phyloP scores from a whole-genome alignment of 2,113 vertebrate species.

The Macaca fascicularis region DNA sequence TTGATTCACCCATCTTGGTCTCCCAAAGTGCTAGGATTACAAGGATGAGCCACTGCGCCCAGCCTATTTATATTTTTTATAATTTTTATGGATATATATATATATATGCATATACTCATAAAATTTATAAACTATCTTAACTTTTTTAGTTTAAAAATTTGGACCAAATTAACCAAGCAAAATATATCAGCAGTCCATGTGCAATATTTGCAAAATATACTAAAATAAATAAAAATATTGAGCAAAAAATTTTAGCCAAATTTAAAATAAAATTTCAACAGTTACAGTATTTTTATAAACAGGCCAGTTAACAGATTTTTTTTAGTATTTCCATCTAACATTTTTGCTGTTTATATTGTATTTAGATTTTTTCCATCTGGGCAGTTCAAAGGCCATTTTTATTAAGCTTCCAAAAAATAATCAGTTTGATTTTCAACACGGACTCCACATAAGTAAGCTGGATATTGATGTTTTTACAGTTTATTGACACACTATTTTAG shows the following conservation, averaged over 20 bases:
- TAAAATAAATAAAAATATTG: conserved; percentile 54
- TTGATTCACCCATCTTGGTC: no score
- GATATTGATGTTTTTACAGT: conserved; percentile 64
- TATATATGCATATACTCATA: neutral
- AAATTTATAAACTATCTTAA: neutral
- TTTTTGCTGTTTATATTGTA: conserved; percentile 43
- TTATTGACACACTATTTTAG: conserved; percentile 40
- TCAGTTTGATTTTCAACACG: conserved; percentile 65
- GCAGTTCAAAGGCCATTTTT: conserved; percentile 75
- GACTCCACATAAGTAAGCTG: neutral
- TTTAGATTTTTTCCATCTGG: conserved; percentile 71
- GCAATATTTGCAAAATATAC: neutral
- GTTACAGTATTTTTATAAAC: conserved; percentile 45
- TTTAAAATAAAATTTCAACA: conserved; percentile 51
- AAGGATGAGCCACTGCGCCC: no score
- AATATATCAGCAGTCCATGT: neutral
- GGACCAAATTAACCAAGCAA: neutral
- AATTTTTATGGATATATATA: neutral
- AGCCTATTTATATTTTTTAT: neutral
- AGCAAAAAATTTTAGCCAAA: conserved; percentile 14
- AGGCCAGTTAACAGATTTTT: neutral
- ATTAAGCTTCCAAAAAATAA: conserved; percentile 72
- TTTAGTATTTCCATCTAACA: neutral
- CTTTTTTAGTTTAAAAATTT: neutral
- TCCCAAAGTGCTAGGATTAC: no score